Evolutionary conservation across 2,888 invertebrate species (phyloP).

Genomic region (Mylabris sibirica): DNA sequence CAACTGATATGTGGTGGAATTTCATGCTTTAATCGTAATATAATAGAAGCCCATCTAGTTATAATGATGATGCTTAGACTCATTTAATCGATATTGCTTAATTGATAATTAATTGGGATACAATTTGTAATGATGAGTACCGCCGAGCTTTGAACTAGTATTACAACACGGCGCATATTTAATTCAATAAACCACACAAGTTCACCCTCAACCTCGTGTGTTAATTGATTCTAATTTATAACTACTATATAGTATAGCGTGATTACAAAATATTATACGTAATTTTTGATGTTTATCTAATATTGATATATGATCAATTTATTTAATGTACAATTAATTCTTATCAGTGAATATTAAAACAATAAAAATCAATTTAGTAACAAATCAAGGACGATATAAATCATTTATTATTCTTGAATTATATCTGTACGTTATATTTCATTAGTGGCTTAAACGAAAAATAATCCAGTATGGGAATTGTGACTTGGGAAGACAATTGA

Average conservation of each 20-base stretch:
- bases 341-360: background rate
- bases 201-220: background rate
- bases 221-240: constrained; percentile 17
- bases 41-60: background rate
- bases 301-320: background rate
- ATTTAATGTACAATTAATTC: background rate
- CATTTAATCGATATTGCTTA: constrained; percentile 13
- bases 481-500: constrained; percentile 48
- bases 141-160: constrained; percentile 13
- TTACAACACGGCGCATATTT: constrained; percentile 19
- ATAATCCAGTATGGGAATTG: constrained; percentile 49
- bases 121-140: constrained; percentile 19
- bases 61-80: background rate
- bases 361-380: constrained; percentile 16
- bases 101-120: constrained; percentile 25
- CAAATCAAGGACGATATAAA: constrained; percentile 30
- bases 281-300: background rate
- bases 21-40: background rate
- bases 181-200: constrained; percentile 17
- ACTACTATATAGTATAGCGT: background rate
- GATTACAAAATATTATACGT: background rate
- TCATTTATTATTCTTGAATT: constrained; percentile 43
- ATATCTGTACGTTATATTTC: constrained; percentile 43
- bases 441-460: constrained; percentile 48
- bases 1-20: background rate